Evolutionary conservation across 1,140 invertebrate species (phyloP).

Genomic region (Drosophila mayri): DNA sequence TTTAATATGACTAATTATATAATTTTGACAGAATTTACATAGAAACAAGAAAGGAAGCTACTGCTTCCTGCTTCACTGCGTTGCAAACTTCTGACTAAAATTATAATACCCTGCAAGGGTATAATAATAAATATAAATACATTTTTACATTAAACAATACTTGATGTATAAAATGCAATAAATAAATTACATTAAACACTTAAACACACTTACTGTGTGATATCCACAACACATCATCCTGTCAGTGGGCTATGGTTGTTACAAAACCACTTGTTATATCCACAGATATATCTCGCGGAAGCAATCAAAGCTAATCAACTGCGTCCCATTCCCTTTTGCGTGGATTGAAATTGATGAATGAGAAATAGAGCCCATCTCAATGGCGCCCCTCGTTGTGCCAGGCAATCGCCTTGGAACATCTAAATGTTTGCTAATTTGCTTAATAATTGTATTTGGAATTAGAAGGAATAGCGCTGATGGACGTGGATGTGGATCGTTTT

Average conservation of each 20-base stretch:
- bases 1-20: not conserved
- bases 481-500: constrained; percentile 41
- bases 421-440: constrained; percentile 80
- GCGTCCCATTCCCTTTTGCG: constrained; percentile 25
- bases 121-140: no score
- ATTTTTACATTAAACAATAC: not conserved
- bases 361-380: constrained; percentile 55
- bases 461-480: constrained; percentile 31
- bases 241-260: constrained; percentile 9
- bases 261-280: constrained; percentile 10
- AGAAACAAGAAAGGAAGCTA: no score
- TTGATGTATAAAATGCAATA: not conserved
- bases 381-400: constrained; percentile 66
- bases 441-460: constrained; percentile 80
- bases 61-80: no score
- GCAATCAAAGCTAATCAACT: constrained; percentile 68
- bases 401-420: constrained; percentile 66
- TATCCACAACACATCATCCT: not conserved
- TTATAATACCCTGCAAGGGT: no score
- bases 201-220: no score
- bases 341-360: constrained; percentile 62
- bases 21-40: not conserved
- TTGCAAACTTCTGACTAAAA: no score
- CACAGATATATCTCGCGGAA: constrained; percentile 48
- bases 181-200: no score